Percentiles rank a stretch among this genome's conserved stretches.
Conservation (phyloP, 2,888 invertebrate species). For the Aromia moschata region DNA sequence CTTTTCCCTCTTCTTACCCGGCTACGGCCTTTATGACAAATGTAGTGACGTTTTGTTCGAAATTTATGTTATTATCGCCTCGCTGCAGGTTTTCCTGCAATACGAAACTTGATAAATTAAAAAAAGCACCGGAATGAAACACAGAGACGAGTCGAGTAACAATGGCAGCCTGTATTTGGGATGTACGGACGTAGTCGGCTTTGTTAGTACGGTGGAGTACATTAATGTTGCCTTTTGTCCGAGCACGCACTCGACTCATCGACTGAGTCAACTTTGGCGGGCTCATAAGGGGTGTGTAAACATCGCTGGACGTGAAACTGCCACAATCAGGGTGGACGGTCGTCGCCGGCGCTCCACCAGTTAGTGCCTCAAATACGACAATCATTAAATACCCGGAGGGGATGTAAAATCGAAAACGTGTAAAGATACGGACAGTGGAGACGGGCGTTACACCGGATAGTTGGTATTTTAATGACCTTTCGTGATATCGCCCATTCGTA, state of each 20-base stretch:
- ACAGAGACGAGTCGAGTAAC: slow-evolving; percentile 3
- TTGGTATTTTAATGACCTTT: too few species aligned
- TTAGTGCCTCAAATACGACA: slow-evolving; percentile 26
- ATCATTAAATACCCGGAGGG: slow-evolving; percentile 25
- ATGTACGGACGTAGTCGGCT: slow-evolving; percentile 26
- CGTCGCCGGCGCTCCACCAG: slow-evolving; percentile 18
- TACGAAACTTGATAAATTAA: too few species aligned
- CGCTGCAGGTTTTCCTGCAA: too few species aligned
- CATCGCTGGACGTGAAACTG: slow-evolving; percentile 55
- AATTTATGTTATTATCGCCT: too few species aligned
- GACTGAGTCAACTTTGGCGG: slow-evolving; percentile 58
- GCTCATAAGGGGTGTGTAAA: slow-evolving; percentile 59
- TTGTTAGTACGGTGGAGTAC: slow-evolving; percentile 37
- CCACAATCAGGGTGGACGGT: slow-evolving; percentile 51
- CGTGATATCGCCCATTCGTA: too few species aligned
- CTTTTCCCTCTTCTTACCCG: too few species aligned
- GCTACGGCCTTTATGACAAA: too few species aligned
- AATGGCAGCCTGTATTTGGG: slow-evolving; percentile 3
- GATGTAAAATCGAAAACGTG: slow-evolving; percentile 18
- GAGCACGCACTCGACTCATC: slow-evolving; percentile 60
- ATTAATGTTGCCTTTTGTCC: slow-evolving; percentile 59
- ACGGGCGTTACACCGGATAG: too few species aligned
- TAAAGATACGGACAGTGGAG: slow-evolving; percentile 1
- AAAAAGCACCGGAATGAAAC: neutral
- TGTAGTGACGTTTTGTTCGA: too few species aligned